A percentile compares a stretch with the other conserved stretches of the same genome.
Evolutionary conservation across 2,888 invertebrate genomes (phyloP).

Genomic region (Abrostola triplasia): DNA sequence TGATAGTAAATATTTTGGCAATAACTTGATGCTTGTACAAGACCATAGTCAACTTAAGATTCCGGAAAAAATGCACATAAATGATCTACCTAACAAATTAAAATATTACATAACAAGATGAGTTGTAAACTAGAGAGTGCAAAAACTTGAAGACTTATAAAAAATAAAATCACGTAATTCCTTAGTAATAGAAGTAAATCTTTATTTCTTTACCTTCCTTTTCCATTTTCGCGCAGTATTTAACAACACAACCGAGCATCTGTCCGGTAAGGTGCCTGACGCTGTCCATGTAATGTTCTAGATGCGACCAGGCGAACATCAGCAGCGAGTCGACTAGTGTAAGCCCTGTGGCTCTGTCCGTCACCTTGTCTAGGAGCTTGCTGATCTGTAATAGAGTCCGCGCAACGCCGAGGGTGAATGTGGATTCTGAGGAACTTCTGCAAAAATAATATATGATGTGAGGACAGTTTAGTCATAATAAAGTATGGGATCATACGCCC

Average conservation of each 20-base stretch:
- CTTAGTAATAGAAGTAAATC: no score
- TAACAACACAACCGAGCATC: slow-evolving; percentile 70
- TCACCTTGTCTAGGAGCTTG: slow-evolving; percentile 55
- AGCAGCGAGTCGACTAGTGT: slow-evolving; percentile 60
- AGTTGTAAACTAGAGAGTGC: no score
- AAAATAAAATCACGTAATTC: background rate
- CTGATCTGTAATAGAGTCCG: slow-evolving; percentile 73
- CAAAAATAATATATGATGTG: slow-evolving; percentile 13
- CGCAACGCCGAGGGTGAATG: slow-evolving; percentile 70
- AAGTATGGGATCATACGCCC: no score
- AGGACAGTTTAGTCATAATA: no score
- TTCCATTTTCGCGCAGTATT: slow-evolving; percentile 65
- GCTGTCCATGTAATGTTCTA: slow-evolving; percentile 90
- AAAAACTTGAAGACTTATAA: no score
- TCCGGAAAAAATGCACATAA: no score
- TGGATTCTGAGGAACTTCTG: slow-evolving; percentile 75
- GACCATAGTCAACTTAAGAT: no score
- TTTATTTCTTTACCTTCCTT: slow-evolving; percentile 66
- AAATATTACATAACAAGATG: no score
- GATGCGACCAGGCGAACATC: slow-evolving; percentile 86
- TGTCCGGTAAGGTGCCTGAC: slow-evolving; percentile 89
- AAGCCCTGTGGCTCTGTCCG: slow-evolving; percentile 38
- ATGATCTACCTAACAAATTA: no score
- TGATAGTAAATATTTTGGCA: no score
- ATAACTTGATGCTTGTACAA: no score